These are phyloP conservation scores for Ditula angustiorana DNA, from an alignment of 2,888 invertebrate genomes.

Conservation along the genomic window DNA sequence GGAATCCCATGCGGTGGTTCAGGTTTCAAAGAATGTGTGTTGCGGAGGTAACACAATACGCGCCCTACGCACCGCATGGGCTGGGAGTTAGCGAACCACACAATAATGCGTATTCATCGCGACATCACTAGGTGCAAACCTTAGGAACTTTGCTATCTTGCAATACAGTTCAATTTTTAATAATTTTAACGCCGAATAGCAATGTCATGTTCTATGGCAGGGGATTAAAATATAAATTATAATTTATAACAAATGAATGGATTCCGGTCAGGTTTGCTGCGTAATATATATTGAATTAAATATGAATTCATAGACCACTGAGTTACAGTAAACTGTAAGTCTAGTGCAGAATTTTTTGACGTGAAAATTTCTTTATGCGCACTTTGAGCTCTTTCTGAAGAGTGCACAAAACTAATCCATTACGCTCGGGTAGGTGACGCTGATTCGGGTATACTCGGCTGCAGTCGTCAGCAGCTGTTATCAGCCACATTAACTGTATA, in stretches of 20 bases:
- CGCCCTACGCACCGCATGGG: slow-evolving; percentile 60
- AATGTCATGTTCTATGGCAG: slow-evolving; percentile 24
- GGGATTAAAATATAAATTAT: slow-evolving; percentile 35
- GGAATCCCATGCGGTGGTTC: slow-evolving; percentile 74
- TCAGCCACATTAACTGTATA: no score
- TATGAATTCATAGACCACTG: slow-evolving; percentile 25
- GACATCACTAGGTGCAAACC: slow-evolving; percentile 6
- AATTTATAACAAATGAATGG: slow-evolving; percentile 34
- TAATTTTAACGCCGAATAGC: slow-evolving; percentile 5
- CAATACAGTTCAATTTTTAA: slow-evolving; percentile 18
- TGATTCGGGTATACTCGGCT: no score
- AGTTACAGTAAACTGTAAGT: neutral
- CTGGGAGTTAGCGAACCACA: slow-evolving; percentile 52
- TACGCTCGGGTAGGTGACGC: no score
- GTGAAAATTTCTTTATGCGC: no score
- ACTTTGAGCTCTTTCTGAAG: no score
- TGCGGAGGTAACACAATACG: slow-evolving; percentile 77
- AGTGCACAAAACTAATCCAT: no score
- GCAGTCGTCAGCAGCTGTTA: no score
- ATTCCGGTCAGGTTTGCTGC: slow-evolving; percentile 12
- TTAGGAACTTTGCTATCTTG: neutral
- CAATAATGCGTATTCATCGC: slow-evolving; percentile 33
- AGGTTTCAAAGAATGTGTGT: slow-evolving; percentile 77
- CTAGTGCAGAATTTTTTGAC: no score
- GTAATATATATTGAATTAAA: slow-evolving; percentile 31